A percentile compares a stretch with the other conserved stretches of the same genome.
Conservation (phyloP, 2,797 vertebrate species). For the Mormyrops attenuatus region DNA sequence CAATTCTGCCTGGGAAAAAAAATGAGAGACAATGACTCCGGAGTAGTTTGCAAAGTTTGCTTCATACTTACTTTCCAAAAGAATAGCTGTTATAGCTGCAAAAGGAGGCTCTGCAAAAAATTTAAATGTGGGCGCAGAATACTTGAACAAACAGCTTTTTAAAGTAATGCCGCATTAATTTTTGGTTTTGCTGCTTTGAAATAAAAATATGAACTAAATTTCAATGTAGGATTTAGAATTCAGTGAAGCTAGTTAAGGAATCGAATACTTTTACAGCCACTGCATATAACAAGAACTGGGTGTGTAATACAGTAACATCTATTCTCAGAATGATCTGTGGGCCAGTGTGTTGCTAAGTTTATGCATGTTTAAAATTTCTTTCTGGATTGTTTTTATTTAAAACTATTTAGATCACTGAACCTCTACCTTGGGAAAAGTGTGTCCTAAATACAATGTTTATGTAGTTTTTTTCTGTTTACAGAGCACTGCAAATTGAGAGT, state of each 20-base stretch:
- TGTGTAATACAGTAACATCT: not conserved
- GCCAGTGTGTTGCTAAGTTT: not conserved
- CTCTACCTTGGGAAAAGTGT: not conserved
- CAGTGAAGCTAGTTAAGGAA: not conserved
- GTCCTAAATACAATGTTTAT: not conserved
- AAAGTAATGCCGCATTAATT: not conserved
- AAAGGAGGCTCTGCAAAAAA: not conserved
- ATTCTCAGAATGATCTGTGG: not conserved
- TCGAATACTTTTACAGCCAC: not conserved
- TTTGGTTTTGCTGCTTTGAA: not conserved
- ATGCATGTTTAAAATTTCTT: not conserved
- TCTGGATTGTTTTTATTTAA: slow-evolving; percentile 5
- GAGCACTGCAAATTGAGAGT: not conserved
- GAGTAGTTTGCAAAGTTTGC: not conserved
- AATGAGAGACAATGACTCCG: not conserved
- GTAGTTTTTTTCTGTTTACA: not conserved
- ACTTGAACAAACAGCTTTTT: not conserved
- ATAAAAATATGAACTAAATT: not conserved
- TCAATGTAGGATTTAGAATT: not conserved
- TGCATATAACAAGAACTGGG: not conserved
- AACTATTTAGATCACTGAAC: not conserved
- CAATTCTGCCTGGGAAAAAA: not conserved
- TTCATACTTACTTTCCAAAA: not conserved
- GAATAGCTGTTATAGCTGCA: not conserved
- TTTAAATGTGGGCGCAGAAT: not conserved